phyloP scores from a whole-genome alignment of 2,888 invertebrate genomes.

The Criorhina ranunculi region DNA sequence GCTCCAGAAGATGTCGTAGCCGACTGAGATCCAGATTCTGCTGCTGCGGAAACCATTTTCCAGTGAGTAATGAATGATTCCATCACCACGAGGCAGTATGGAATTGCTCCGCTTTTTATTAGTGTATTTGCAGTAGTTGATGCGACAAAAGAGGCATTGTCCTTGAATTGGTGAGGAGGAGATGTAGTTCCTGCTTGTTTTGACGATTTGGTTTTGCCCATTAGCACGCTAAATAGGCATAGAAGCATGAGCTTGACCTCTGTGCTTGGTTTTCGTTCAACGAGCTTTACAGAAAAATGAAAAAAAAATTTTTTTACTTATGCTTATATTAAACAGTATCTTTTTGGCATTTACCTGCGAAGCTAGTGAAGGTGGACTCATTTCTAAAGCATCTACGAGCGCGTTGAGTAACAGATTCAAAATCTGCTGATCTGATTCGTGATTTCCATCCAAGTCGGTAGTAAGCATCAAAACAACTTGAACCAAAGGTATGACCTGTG shows the following conservation, averaged over 20 bases:
- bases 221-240: conserved; percentile 90
- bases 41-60: conserved; percentile 85
- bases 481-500: conserved; percentile 95
- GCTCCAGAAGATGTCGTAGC: conserved; percentile 21
- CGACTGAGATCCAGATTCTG: conserved; percentile 50
- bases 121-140: conserved; percentile 89
- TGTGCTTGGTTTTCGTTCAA: conserved; percentile 88
- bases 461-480: conserved; percentile 96
- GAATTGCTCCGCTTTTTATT: conserved; percentile 89
- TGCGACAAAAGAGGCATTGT: conserved; percentile 87
- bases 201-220: conserved; percentile 84
- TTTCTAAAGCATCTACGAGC: conserved; percentile 90
- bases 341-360: conserved; percentile 79
- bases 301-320: background rate
- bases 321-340: background rate
- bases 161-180: conserved; percentile 85
- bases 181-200: conserved; percentile 84
- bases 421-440: conserved; percentile 91
- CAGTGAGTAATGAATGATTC: conserved; percentile 91
- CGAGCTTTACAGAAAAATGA: conserved; percentile 79
- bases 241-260: conserved; percentile 96
- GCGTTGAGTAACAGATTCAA: conserved; percentile 91
- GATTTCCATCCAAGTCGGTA: conserved; percentile 93
- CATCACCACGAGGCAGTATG: conserved; percentile 89
- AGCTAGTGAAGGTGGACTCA: conserved; percentile 86